Base-by-base conservation (phyloP, 2,888 invertebrate genomes). In the Pterostichus madidus region DNA sequence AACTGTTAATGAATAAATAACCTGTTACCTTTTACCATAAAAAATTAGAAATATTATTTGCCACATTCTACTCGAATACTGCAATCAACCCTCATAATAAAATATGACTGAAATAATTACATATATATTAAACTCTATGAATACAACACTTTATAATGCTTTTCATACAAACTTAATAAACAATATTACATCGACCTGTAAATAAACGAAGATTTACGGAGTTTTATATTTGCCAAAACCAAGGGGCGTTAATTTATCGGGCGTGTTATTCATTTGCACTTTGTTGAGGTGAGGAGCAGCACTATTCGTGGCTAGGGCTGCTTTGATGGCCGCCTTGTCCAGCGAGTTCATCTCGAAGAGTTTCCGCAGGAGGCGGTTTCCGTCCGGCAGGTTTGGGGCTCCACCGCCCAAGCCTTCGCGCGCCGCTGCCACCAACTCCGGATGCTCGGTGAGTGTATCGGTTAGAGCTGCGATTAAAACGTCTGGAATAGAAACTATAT, bases 401-500 rank as follows among this genome's bases (percentile, higher is more conserved):
- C 24, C 24, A n/a, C 85, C 85, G 35, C 91, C 91, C 61, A 92
- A 88, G 39, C 92, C 91, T 61, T 92, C 91, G 84, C 92, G 92
- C 1, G 92, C 91, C 35, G 90, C 89, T 82, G 92, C 91, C 86
- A 94, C 89, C 15, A 95, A 87, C 86, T 94, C 94, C 0, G 95
- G 95, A 87, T 95, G 94, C 86, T 95, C 95, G 49, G 92, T 93
- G 85, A 95, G 90, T 0, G 95, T 95, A 87, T 95, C 95, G 0
- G 95, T 93, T 84, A 95, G 88, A 0, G 95, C 94, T 24, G 94
- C 94, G 84, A 95, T 93, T 89, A 95, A 91, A n/a, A 95, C 94
- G 87, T 95, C 95, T 95, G 88, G 17, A 89, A 89, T 75, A 84
- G 81, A 85, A 83, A 77, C 35, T 39, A 8, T 39, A 8, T 39